These are phyloP conservation scores for Telmatochromis brichardi DNA, from an alignment of 2,113 vertebrate genomes.

Conservation along the genomic window DNA sequence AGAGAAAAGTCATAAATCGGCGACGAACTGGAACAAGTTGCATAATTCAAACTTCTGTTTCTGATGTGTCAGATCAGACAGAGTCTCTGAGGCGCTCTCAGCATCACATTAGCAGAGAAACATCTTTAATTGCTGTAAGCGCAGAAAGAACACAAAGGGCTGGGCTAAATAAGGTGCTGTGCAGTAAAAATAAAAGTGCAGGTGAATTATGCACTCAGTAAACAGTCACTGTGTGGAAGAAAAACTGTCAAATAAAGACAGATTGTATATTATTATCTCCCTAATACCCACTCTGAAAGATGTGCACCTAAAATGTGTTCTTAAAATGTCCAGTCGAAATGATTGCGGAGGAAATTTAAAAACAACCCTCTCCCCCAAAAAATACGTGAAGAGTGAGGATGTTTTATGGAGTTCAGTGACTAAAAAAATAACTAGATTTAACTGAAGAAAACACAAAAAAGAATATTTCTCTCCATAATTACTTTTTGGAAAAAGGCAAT, in stretches of 20 bases:
- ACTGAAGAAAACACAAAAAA: not conserved
- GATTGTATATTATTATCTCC: not conserved
- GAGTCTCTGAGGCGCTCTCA: not conserved
- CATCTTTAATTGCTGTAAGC: not conserved
- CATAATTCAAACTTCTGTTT: constrained; percentile 41
- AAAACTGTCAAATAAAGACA: not conserved
- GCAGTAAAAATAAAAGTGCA: not conserved
- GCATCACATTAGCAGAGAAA: not conserved
- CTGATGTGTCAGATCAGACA: constrained; percentile 30
- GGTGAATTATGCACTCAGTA: not conserved
- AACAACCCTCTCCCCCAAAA: not conserved
- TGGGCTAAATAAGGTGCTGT: not conserved
- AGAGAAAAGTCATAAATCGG: constrained; percentile 27
- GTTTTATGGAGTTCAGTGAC: not conserved
- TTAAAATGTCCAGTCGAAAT: not conserved
- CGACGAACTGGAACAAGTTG: constrained; percentile 39
- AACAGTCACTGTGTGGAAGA: not conserved
- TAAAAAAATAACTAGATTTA: not conserved
- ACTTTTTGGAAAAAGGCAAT: constrained; percentile 27
- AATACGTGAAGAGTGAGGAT: not conserved
- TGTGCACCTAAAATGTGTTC: not conserved
- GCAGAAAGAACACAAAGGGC: not conserved
- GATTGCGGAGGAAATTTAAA: not conserved
- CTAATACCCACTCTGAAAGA: not conserved
- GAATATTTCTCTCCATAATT: constrained; percentile 15